Base-by-base conservation (phyloP, 2,113 vertebrate species). In the Triplophysa siluroides region DNA sequence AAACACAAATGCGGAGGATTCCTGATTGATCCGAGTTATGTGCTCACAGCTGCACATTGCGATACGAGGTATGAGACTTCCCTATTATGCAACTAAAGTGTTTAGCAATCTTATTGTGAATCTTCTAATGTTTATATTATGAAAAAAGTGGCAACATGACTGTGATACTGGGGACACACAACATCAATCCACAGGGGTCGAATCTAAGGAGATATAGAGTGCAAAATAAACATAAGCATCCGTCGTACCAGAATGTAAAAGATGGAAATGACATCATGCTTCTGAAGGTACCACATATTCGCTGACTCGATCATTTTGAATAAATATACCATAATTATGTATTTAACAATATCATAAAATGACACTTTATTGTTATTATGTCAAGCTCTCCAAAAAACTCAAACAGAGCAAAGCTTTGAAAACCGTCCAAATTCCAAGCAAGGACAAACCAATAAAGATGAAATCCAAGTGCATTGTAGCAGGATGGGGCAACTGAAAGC, bases 221-320 rank as follows among this genome's bases (percentile, higher is more conserved):
- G 80, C 11, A 85, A 24, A 2, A 43, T 0, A 81, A 0, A 47
- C 82, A 85, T 84, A 85, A 1, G 52, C 78, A 75, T 18, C 68
- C 58, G 9, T 13, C 2, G 9, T 92, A 19, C 19, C 9, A n/a
- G 3, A 0, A 12, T 0, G 0, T 0, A 0, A 21, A 2, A 0
- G 0, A 2, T 2, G 47, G 9, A 16, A 88, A 86, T 33, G 93
- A 94, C 45, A 88, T 94, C 81, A 93, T 93, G 92, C 91, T 94
- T 2, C 81, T 94, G 1, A 88, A 91, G 91, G 93, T 94, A 75
- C 10, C 61, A 6, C 70, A 52, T 66, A 5, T 60, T n/a, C 8
- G 1, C 43, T 45, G 5, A 45, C 33, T 38, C 1, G 11, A 58
- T 19, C 45, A 8, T 43, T 14, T 38, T 2, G 11, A 21, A 67